phyloP scores from a whole-genome alignment of 1,140 invertebrate genomes.

The Oscheius sp. region DNA sequence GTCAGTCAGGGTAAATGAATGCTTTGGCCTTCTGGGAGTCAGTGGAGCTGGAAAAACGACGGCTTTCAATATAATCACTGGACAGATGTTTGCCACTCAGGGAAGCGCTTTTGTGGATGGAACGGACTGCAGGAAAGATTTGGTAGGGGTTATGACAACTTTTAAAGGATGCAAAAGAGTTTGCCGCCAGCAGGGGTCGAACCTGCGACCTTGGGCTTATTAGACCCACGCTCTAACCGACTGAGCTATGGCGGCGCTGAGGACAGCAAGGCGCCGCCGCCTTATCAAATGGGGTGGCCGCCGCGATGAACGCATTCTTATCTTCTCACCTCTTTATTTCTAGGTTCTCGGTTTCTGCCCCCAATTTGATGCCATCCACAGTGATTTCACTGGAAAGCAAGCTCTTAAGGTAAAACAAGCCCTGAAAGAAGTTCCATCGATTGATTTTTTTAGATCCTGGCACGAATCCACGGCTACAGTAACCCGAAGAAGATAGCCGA shows the following conservation, averaged over 20 bases:
- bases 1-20: constrained; percentile 30
- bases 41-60: constrained; percentile 66
- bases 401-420: constrained; percentile 57
- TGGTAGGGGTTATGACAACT: not conserved
- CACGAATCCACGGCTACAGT: constrained; percentile 14
- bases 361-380: constrained; percentile 68
- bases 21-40: constrained; percentile 44
- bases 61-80: constrained; percentile 72
- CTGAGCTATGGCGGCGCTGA: constrained; percentile 59
- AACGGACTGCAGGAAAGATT: not conserved
- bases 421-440: not conserved
- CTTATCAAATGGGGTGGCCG: not conserved
- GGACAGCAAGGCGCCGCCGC: not conserved
- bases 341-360: constrained; percentile 74
- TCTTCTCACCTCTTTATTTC: constrained; percentile 5
- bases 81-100: constrained; percentile 69
- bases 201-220: constrained; percentile 61
- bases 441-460: constrained; percentile 11
- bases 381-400: constrained; percentile 64
- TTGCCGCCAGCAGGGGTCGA: constrained; percentile 60
- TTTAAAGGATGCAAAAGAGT: too few relatives aligned
- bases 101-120: constrained; percentile 66
- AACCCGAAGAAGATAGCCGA: not conserved
- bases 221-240: constrained; percentile 62
- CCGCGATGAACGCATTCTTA: not conserved